phyloP scores from a whole-genome alignment of 2,888 invertebrate genomes.

The Tryphoninae sp. region DNA sequence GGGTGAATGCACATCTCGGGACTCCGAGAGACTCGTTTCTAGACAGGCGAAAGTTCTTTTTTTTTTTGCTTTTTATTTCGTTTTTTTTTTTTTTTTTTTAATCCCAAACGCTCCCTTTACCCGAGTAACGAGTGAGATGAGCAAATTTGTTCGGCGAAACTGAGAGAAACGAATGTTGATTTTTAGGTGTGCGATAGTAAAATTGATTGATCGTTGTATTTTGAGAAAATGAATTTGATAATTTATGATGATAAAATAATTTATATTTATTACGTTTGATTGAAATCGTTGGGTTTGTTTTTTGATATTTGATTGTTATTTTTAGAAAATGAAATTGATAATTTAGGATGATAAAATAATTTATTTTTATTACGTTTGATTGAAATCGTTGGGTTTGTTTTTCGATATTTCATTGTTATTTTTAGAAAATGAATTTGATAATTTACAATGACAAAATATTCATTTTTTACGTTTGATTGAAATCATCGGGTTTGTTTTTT shows the following conservation, averaged over 20 bases:
- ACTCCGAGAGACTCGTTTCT: conserved; percentile 13
- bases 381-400: too few relatives aligned
- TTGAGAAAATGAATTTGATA: background rate
- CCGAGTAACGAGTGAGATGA: background rate
- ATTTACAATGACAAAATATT: background rate
- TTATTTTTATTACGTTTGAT: too few relatives aligned
- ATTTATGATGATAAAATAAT: too few relatives aligned
- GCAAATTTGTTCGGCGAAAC: background rate
- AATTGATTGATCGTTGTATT: conserved; percentile 1
- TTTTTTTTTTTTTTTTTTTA: background rate
- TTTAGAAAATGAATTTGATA: too few relatives aligned
- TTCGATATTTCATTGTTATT: too few relatives aligned
- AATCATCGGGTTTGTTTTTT: too few relatives aligned
- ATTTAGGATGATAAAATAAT: background rate
- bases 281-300: background rate
- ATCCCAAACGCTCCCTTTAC: background rate
- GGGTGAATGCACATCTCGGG: conserved; percentile 22
- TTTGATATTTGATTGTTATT: background rate
- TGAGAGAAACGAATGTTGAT: background rate
- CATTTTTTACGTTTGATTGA: too few relatives aligned
- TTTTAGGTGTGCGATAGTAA: background rate
- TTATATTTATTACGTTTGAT: background rate
- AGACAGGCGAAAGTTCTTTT: conserved; percentile 10
- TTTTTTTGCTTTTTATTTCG: background rate
- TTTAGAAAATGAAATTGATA: too few relatives aligned